phyloP scores from a whole-genome alignment of 2,888 invertebrate species.

The Coleophora deauratella region DNA sequence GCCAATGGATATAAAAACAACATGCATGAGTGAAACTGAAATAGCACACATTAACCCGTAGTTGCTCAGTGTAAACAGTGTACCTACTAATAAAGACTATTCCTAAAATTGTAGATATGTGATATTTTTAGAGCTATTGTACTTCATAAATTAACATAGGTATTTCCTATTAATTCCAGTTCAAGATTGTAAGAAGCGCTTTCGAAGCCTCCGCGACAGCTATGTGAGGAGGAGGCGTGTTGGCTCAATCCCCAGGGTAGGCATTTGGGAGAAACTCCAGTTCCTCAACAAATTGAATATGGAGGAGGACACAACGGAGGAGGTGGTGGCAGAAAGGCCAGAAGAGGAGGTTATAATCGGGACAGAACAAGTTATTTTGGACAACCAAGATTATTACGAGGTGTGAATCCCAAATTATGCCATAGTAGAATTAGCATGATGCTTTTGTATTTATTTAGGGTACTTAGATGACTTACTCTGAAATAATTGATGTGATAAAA shows the following conservation, averaged over 20 bases:
- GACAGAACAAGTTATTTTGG: constrained; percentile 55
- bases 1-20: too few species aligned
- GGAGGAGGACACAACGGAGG: constrained; percentile 20
- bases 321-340: constrained; percentile 2
- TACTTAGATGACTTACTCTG: too few species aligned
- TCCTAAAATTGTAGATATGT: too few species aligned
- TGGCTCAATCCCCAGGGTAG: constrained; percentile 49
- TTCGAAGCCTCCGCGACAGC: constrained; percentile 70
- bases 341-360: constrained; percentile 16
- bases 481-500: too few species aligned
- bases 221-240: constrained; percentile 65
- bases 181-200: constrained; percentile 72
- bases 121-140: too few species aligned
- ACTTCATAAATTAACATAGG: too few species aligned
- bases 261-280: constrained; percentile 50
- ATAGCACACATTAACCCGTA: too few species aligned
- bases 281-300: constrained; percentile 38
- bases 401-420: constrained; percentile 19
- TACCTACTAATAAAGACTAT: too few species aligned
- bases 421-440: too few species aligned
- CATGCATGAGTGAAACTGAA: too few species aligned
- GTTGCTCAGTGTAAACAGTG: too few species aligned
- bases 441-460: too few species aligned
- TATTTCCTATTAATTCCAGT: constrained; percentile 40
- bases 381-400: constrained; percentile 66